phyloP scores from a whole-genome alignment of 2,888 invertebrate species.

The Drosophila merina region DNA sequence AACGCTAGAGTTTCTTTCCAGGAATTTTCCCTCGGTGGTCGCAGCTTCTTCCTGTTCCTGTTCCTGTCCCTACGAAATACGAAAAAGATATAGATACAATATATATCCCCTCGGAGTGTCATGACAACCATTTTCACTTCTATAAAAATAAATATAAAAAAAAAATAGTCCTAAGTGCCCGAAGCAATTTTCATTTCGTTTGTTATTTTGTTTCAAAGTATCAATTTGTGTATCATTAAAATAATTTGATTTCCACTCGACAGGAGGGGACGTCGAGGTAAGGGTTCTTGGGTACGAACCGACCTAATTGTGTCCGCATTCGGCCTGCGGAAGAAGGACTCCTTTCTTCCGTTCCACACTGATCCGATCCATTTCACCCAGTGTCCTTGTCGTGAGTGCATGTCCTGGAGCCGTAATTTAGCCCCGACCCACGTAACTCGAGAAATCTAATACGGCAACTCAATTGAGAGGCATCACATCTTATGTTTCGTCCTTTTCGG shows the following conservation, averaged over 20 bases:
- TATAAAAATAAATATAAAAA: slow-evolving; percentile 14
- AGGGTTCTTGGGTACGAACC: slow-evolving; percentile 5
- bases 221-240: slow-evolving; percentile 82
- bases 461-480: slow-evolving; percentile 4
- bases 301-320: slow-evolving; percentile 18
- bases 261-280: slow-evolving; percentile 39
- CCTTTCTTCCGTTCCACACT: background rate
- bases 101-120: slow-evolving; percentile 27
- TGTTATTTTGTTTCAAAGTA: slow-evolving; percentile 80
- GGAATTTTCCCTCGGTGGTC: slow-evolving; percentile 44
- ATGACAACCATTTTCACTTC: slow-evolving; percentile 44
- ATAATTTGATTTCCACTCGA: slow-evolving; percentile 79
- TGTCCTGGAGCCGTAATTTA: slow-evolving; percentile 62
- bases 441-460: slow-evolving; percentile 56
- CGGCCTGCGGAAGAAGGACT: slow-evolving; percentile 6
- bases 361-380: background rate
- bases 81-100: background rate
- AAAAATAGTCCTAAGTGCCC: slow-evolving; percentile 68
- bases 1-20: slow-evolving; percentile 57
- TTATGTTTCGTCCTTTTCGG: slow-evolving; percentile 2
- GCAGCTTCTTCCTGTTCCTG: slow-evolving; percentile 2
- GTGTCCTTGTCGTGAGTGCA: slow-evolving; percentile 7
- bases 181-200: slow-evolving; percentile 75
- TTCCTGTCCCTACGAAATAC: background rate
- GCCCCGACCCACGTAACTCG: slow-evolving; percentile 29